phyloP scores from a whole-genome alignment of 2,797 vertebrate genomes.

The Pipistrellus nathusii region DNA sequence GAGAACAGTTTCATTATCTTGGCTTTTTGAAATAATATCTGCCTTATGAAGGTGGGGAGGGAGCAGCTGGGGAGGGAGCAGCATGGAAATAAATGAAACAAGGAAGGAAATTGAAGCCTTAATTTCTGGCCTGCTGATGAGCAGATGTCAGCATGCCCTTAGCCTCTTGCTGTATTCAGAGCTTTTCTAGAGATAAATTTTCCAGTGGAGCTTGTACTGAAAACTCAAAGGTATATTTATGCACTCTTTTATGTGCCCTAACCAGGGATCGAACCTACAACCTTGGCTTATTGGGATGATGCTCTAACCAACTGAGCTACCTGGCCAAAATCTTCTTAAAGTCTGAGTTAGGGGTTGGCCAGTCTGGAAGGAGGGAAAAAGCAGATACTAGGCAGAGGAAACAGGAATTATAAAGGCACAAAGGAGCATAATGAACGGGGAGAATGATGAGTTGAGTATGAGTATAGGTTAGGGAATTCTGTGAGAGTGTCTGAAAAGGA shows the following conservation, averaged over 20 bases:
- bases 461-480: background rate
- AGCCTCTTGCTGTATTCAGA: constrained; percentile 47
- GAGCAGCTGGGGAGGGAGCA: constrained; percentile 77
- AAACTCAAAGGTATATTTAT: background rate
- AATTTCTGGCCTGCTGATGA: constrained; percentile 55
- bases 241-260: background rate
- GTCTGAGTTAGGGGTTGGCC: background rate
- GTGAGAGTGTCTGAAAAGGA: background rate
- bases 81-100: constrained; percentile 80
- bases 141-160: constrained; percentile 64
- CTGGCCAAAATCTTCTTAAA: constrained; percentile 21
- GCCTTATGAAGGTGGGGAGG: constrained; percentile 81
- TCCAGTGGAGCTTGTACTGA: background rate
- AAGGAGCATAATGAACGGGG: background rate
- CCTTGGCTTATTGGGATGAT: background rate
- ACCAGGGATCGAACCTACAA: background rate
- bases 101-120: constrained; percentile 77
- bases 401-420: background rate
- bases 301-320: background rate
- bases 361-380: background rate
- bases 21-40: constrained; percentile 83
- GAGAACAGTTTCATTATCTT: constrained; percentile 84
- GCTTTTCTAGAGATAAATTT: constrained; percentile 68
- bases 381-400: background rate
- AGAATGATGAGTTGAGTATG: background rate